Evolutionary conservation across 2,113 vertebrate species (phyloP), one percentile per base, ranked within the genome.

Genomic region (Rhizomys pruinosus): DNA sequence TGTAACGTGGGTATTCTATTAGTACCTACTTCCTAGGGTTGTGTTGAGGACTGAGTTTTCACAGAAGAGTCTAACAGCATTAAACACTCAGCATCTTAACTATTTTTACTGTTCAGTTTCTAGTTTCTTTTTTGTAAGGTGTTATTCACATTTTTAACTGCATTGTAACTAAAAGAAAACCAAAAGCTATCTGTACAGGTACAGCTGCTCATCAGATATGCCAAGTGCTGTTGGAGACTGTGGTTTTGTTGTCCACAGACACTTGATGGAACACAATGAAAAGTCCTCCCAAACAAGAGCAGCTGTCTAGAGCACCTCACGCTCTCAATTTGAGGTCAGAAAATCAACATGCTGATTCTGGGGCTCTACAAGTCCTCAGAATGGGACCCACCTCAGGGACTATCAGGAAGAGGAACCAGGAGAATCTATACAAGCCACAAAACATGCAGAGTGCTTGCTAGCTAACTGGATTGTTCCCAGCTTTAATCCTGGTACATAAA

Each of bases 121-220:
- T 42, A 55, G 47, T 82, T 89, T 63, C 73, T 66, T 52, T 17
- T 89, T 93, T 85, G 73, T 9, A 27, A 85, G 57, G 3, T 23
- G 44, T 82, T 44, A 57, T 79, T 87, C 12, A 20, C 20, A 66
- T 82, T 92, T 92, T 72, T 12, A 87, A 79, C 66, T 95, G 63
- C 17, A 59, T 1, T 61, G 0, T 27, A 89, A 79, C 25, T 86
- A 37, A 66, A 68, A 87, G 44, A 68, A 94, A 92, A 57, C 17
- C 42, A 73, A 52, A 23, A 57, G 15, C 55, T 59, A 13, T 39
- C 15, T 61, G 73, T 47, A 57, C 29, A n/a, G 59, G 5, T 32
- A 32, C 59, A 34, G 37, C 55, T 69, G 17, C 29, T 20, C 8
- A 1, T 39, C 84, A 55, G 72, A 27, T 22, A 32, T 3, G 29